Percentiles rank a stretch among this genome's conserved stretches.
Evolutionary conservation across 2,888 invertebrate genomes (phyloP).

Genomic region (Scrobipalpa costella): DNA sequence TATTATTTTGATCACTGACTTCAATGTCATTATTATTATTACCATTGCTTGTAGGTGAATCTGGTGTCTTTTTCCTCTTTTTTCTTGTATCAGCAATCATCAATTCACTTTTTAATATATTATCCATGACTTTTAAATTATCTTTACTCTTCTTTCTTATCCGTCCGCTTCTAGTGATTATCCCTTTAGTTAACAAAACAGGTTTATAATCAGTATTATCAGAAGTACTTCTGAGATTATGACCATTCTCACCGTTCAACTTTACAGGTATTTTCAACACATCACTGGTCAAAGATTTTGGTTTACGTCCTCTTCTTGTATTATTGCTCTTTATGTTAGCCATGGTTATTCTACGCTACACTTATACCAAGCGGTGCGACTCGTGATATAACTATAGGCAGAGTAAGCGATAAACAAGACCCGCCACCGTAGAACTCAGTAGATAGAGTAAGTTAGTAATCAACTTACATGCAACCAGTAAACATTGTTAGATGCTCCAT

Average conservation of each 20-base stretch:
- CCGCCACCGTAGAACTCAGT: constrained; percentile 65
- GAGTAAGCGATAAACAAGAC: constrained; percentile 49
- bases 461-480: constrained; percentile 71
- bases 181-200: constrained; percentile 30
- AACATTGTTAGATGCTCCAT: constrained; percentile 68
- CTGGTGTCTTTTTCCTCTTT: constrained; percentile 31
- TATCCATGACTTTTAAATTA: constrained; percentile 54
- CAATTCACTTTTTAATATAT: constrained; percentile 65
- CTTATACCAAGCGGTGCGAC: constrained; percentile 44
- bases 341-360: constrained; percentile 46
- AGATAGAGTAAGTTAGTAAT: constrained; percentile 50
- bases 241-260: not conserved
- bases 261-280: constrained; percentile 16
- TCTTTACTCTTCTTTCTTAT: constrained; percentile 49
- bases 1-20: constrained; percentile 56
- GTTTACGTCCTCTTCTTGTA: constrained; percentile 56
- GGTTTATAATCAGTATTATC: constrained; percentile 29
- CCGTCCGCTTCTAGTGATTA: constrained; percentile 47
- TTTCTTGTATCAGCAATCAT: constrained; percentile 50
- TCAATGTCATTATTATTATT: constrained; percentile 75
- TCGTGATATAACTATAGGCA: constrained; percentile 21
- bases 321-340: constrained; percentile 67
- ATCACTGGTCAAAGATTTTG: constrained; percentile 47
- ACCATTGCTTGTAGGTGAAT: constrained; percentile 24
- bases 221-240: constrained; percentile 8